Percentiles rank a stretch among this genome's conserved stretches.
These are phyloP conservation scores for Bergia puertoricense DNA, from an alignment of 92 coral and sea anemone genomes.

Conservation along the genomic window DNA sequence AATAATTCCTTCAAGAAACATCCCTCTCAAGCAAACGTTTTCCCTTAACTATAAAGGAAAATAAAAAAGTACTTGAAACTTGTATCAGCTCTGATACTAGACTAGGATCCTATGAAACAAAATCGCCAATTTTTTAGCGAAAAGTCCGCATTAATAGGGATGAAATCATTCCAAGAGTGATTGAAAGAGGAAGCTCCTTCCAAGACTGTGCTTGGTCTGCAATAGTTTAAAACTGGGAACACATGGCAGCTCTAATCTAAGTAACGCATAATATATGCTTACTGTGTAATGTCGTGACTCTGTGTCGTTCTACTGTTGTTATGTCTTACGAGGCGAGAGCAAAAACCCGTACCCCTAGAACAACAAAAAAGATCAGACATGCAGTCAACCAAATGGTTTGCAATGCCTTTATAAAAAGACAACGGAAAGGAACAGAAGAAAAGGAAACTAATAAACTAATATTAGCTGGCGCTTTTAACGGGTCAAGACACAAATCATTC, in stretches of 20 bases:
- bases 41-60: too few species aligned
- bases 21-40: too few species aligned
- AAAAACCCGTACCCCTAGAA: slow-evolving; percentile 35
- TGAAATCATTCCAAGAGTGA: not conserved
- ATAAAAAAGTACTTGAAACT: too few species aligned
- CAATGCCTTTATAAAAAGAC: not conserved
- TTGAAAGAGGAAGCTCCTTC: not conserved
- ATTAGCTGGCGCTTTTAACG: too few species aligned
- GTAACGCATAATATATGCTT: slow-evolving; percentile 18
- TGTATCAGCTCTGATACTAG: too few species aligned
- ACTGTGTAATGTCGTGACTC: slow-evolving; percentile 17
- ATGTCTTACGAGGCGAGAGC: slow-evolving; percentile 44
- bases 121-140: too few species aligned
- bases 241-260: not conserved
- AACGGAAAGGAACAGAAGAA: too few species aligned
- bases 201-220: not conserved
- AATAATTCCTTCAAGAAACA: too few species aligned
- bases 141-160: too few species aligned
- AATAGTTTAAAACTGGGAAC: not conserved
- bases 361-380: slow-evolving; percentile 19
- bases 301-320: slow-evolving; percentile 19
- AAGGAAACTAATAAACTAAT: not conserved
- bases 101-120: too few species aligned
- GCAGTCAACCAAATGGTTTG: not conserved
- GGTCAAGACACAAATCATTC: not conserved